A percentile compares a stretch with the other conserved stretches of the same genome.
Conservation (phyloP, 2,797 vertebrate genomes). For the Luscinia luscinia region DNA sequence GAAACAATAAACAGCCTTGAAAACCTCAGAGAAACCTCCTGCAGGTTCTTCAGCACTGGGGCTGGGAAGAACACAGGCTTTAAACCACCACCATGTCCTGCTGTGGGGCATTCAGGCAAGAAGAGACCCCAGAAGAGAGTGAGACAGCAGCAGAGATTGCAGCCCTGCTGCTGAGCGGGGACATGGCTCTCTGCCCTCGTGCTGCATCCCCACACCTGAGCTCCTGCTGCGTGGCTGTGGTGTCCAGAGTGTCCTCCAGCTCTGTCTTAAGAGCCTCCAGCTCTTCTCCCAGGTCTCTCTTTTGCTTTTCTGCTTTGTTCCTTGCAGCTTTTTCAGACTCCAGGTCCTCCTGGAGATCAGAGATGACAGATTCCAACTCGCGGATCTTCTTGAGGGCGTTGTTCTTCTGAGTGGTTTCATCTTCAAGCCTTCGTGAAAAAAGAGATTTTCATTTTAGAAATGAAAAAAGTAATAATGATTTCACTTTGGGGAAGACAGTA, state of each 20-base stretch:
- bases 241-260: constrained; percentile 95
- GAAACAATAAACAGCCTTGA: too few relatives aligned
- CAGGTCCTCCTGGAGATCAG: constrained; percentile 95
- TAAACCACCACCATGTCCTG: too few relatives aligned
- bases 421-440: constrained; percentile 84
- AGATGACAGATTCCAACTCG: constrained; percentile 93
- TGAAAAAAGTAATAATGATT: neutral
- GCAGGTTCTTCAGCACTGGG: too few relatives aligned
- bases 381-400: constrained; percentile 96
- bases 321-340: constrained; percentile 90
- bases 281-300: constrained; percentile 93
- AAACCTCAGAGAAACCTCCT: too few relatives aligned
- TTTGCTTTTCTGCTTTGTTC: constrained; percentile 95
- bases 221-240: constrained; percentile 94
- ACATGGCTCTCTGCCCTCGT: neutral
- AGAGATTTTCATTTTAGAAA: neutral
- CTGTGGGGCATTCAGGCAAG: too few relatives aligned
- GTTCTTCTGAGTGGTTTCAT: constrained; percentile 92
- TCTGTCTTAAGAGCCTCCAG: constrained; percentile 95
- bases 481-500: neutral
- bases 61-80: too few relatives aligned
- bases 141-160: neutral
- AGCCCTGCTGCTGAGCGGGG: neutral
- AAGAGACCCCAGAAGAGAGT: too few relatives aligned
- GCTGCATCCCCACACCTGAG: constrained; percentile 80